Conservation (phyloP, 2,797 vertebrate genomes). For the Discoglossus pictus region DNA sequence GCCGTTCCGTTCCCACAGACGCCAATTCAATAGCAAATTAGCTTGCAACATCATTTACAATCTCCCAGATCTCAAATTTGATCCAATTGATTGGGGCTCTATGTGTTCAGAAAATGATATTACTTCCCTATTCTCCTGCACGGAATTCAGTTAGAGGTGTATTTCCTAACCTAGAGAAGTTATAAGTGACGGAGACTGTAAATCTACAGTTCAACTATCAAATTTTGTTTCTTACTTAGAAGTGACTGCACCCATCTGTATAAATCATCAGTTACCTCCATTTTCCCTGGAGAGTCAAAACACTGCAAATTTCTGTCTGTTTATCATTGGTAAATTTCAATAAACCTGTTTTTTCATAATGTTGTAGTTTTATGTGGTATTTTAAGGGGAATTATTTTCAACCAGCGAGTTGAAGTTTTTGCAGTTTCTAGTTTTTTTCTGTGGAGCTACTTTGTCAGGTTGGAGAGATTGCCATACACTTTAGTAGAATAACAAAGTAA, state of each 20-base stretch:
- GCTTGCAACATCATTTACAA: too few relatives aligned
- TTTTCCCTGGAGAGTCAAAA: conserved; percentile 73
- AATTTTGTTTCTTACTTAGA: conserved; percentile 67
- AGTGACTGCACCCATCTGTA: conserved; percentile 72
- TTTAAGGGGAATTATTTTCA: too few relatives aligned
- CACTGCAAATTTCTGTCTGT: conserved; percentile 81
- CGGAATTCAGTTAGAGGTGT: conserved; percentile 69
- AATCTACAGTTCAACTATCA: conserved; percentile 75
- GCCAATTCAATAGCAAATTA: too few relatives aligned
- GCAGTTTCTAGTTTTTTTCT: conserved; percentile 70
- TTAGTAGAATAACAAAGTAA: too few relatives aligned
- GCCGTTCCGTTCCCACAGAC: too few relatives aligned
- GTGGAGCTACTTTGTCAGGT: conserved; percentile 65
- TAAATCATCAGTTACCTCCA: conserved; percentile 54
- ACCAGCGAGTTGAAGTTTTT: too few relatives aligned
- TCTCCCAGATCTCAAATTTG: too few relatives aligned
- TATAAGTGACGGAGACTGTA: conserved; percentile 68
- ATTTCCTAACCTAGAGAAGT: conserved; percentile 73
- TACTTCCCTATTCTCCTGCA: conserved; percentile 56
- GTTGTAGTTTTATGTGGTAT: too few relatives aligned
- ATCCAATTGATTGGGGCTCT: too few relatives aligned
- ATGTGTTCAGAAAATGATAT: conserved; percentile 52
- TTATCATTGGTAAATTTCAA: conserved; percentile 89
- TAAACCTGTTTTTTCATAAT: conserved; percentile 91
- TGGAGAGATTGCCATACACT: too few relatives aligned